phyloP scores from a whole-genome alignment of 2,888 invertebrate genomes.

The Aleiodes testaceus region DNA sequence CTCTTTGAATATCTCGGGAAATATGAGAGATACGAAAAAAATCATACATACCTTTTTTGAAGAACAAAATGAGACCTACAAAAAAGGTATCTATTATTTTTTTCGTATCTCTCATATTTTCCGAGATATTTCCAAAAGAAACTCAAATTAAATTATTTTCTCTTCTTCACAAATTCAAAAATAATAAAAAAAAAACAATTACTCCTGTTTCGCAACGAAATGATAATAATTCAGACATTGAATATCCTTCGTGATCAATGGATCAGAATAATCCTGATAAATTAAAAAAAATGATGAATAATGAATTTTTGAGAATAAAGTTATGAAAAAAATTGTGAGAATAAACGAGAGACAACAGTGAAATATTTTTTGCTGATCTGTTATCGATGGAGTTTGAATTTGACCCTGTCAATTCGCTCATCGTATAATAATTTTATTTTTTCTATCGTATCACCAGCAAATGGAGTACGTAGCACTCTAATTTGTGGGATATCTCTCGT shows the following conservation, averaged over 20 bases:
- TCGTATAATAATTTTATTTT: slow-evolving; percentile 59
- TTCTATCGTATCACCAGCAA: slow-evolving; percentile 52
- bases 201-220: too few relatives aligned
- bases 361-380: slow-evolving; percentile 56
- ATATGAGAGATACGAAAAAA: too few relatives aligned
- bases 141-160: too few relatives aligned
- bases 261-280: neutral
- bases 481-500: slow-evolving; percentile 47
- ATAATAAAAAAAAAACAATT: too few relatives aligned
- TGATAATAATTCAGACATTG: too few relatives aligned
- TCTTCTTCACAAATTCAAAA: too few relatives aligned
- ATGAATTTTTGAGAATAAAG: neutral
- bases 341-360: slow-evolving; percentile 43
- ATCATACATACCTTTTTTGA: too few relatives aligned
- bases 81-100: too few relatives aligned
- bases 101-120: too few relatives aligned
- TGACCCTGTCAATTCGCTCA: slow-evolving; percentile 44
- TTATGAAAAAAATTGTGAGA: slow-evolving; percentile 10
- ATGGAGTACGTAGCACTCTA: slow-evolving; percentile 36
- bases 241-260: neutral
- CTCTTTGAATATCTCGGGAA: too few relatives aligned
- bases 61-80: too few relatives aligned
- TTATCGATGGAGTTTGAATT: slow-evolving; percentile 53
- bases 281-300: slow-evolving; percentile 18
- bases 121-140: too few relatives aligned